Conservation (phyloP, 30 jellyfish, hydroid and myxozoan species). For the Nemopilema nomurai region DNA sequence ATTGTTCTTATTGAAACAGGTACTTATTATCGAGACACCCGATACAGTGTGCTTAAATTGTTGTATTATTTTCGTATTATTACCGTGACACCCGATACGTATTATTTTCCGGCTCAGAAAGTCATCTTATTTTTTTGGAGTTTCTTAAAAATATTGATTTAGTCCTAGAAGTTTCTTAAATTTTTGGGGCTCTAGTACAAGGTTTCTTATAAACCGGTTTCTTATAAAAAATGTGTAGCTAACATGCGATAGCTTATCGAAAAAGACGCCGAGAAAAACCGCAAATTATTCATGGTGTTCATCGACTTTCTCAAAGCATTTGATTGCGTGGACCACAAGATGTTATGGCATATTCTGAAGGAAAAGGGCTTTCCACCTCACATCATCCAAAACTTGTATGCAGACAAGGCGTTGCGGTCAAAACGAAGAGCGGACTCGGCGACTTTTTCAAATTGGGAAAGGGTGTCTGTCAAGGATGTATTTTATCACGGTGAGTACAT, state of each 20-base stretch:
- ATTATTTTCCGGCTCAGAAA: too few species aligned
- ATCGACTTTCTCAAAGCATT: conserved; percentile 33
- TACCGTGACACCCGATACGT: too few species aligned
- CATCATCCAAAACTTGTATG: conserved; percentile 7
- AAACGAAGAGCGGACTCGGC: background rate
- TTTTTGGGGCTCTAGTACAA: too few species aligned
- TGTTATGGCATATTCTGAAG: background rate
- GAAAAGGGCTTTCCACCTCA: conserved; percentile 21
- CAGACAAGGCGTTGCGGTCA: conserved; percentile 4
- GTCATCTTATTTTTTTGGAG: too few species aligned
- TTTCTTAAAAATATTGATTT: too few species aligned
- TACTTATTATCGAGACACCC: too few species aligned
- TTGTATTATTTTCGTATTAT: too few species aligned
- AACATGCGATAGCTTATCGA: conserved; percentile 7
- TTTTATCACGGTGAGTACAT: conserved; percentile 18
- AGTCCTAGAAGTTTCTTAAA: too few species aligned
- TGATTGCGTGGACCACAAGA: conserved; percentile 31
- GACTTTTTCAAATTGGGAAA: conserved; percentile 11
- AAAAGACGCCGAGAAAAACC: background rate
- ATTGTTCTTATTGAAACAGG: too few species aligned
- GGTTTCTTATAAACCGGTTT: too few species aligned
- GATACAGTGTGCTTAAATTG: too few species aligned
- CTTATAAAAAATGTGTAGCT: too few species aligned
- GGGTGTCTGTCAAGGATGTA: conserved; percentile 40
- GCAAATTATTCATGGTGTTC: background rate